Percentiles rank a stretch among this genome's conserved stretches.
Evolutionary conservation across 2,888 invertebrate species (phyloP).

Genomic region (Tortrix viridana): DNA sequence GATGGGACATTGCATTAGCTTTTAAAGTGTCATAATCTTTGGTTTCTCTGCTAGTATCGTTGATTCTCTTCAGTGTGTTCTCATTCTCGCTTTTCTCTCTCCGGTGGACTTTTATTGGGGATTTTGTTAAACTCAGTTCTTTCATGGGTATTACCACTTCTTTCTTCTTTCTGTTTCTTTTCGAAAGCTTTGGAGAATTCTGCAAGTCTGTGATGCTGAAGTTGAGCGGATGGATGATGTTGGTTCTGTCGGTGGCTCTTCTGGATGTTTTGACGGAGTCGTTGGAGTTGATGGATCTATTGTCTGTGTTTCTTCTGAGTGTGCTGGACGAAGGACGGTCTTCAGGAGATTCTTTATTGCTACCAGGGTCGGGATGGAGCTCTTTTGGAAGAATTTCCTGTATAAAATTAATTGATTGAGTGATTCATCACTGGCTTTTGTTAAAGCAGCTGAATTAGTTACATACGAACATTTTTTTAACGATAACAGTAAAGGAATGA

Average conservation of each 20-base stretch:
- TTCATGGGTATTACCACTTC: slow-evolving; percentile 71
- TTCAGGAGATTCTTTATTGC: slow-evolving; percentile 88
- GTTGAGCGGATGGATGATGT: slow-evolving; percentile 78
- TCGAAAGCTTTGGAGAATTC: slow-evolving; percentile 67
- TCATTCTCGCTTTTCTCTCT: slow-evolving; percentile 59
- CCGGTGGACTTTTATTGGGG: slow-evolving; percentile 71
- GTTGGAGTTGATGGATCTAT: slow-evolving; percentile 62
- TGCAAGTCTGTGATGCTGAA: slow-evolving; percentile 79
- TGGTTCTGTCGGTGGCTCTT: slow-evolving; percentile 68
- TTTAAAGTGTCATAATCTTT: slow-evolving; percentile 81
- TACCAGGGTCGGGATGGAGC: slow-evolving; percentile 83
- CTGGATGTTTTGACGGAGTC: slow-evolving; percentile 69
- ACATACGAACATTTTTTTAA: too few relatives aligned
- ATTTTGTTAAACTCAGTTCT: slow-evolving; percentile 68
- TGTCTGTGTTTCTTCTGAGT: slow-evolving; percentile 61
- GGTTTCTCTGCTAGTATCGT: slow-evolving; percentile 86
- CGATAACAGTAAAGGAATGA: too few relatives aligned
- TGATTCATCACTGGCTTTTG: not conserved
- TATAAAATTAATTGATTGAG: slow-evolving; percentile 11
- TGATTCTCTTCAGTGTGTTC: slow-evolving; percentile 85
- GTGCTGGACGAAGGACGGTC: slow-evolving; percentile 78
- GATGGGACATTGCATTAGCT: slow-evolving; percentile 73
- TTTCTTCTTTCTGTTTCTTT: slow-evolving; percentile 67
- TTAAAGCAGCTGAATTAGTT: not conserved
- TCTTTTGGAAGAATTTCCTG: slow-evolving; percentile 82